Evolutionary conservation across 2,888 invertebrate genomes (phyloP).

Genomic region (Abscondita cerata): DNA sequence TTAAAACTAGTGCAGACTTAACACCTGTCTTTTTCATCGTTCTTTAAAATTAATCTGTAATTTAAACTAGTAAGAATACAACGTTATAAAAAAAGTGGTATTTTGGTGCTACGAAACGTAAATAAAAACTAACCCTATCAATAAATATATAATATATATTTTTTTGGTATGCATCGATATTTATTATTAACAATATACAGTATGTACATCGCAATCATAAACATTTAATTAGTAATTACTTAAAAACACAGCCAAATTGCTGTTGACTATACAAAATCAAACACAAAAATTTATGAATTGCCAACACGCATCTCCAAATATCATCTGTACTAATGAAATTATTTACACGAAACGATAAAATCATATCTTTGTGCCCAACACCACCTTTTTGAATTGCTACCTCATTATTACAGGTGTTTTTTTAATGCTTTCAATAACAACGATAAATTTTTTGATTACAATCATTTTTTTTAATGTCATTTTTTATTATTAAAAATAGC

Average conservation of each 20-base stretch:
- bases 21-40: background rate
- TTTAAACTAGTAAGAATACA: background rate
- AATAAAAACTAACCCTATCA: conserved; percentile 1
- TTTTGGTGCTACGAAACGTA: conserved; percentile 15
- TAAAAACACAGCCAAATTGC: conserved; percentile 56
- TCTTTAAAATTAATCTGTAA: background rate
- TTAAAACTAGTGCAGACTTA: conserved; percentile 9
- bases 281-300: conserved; percentile 46
- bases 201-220: conserved; percentile 44
- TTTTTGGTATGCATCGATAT: conserved; percentile 43
- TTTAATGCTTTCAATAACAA: background rate
- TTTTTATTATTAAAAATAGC: conserved; percentile 23
- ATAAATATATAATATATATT: conserved; percentile 24
- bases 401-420: conserved; percentile 5
- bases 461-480: conserved; percentile 15
- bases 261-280: conserved; percentile 53
- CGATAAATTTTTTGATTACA: conserved; percentile 9
- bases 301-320: conserved; percentile 14
- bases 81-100: conserved; percentile 1
- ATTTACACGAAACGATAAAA: conserved; percentile 8
- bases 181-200: conserved; percentile 45
- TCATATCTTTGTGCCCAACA: conserved; percentile 20
- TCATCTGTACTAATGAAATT: background rate
- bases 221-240: conserved; percentile 41
- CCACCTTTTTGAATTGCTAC: conserved; percentile 17